These are phyloP conservation scores for Melinaea menophilus DNA, from an alignment of 2,888 invertebrate species.

Conservation along the genomic window DNA sequence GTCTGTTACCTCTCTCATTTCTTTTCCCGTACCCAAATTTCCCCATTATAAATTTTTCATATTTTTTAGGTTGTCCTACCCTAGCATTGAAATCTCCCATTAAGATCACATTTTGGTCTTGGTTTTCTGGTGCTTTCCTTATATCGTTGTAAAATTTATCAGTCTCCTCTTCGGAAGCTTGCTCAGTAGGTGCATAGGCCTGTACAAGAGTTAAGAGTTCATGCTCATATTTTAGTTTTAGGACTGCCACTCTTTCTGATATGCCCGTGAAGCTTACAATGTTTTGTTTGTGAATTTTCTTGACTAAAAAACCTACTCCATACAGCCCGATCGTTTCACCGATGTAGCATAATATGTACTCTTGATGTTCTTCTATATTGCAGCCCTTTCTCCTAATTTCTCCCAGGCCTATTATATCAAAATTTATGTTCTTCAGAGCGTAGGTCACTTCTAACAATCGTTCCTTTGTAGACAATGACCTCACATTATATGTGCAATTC, in stretches of 20 bases:
- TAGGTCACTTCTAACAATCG: neutral
- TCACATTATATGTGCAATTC: conserved; percentile 8
- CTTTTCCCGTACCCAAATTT: no score
- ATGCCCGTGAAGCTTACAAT: neutral
- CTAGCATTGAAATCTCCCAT: neutral
- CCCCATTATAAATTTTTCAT: neutral
- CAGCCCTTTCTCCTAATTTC: neutral
- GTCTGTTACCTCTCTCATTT: neutral
- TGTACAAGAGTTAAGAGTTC: neutral
- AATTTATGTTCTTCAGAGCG: neutral
- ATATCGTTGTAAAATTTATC: conserved; percentile 9
- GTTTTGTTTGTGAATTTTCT: neutral
- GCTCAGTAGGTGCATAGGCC: neutral
- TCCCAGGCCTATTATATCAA: neutral
- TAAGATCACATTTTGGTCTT: neutral
- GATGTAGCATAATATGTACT: neutral
- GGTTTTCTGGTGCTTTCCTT: conserved; percentile 3
- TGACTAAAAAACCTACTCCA: conserved; percentile 2
- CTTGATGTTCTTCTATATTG: neutral
- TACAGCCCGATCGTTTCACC: neutral
- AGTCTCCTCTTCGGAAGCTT: conserved; percentile 3
- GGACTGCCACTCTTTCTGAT: conserved; percentile 1
- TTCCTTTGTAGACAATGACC: neutral
- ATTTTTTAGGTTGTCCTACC: neutral
- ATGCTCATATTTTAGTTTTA: neutral